Conservation (phyloP, 2,113 vertebrate genomes). For the Leucosticte australis region DNA sequence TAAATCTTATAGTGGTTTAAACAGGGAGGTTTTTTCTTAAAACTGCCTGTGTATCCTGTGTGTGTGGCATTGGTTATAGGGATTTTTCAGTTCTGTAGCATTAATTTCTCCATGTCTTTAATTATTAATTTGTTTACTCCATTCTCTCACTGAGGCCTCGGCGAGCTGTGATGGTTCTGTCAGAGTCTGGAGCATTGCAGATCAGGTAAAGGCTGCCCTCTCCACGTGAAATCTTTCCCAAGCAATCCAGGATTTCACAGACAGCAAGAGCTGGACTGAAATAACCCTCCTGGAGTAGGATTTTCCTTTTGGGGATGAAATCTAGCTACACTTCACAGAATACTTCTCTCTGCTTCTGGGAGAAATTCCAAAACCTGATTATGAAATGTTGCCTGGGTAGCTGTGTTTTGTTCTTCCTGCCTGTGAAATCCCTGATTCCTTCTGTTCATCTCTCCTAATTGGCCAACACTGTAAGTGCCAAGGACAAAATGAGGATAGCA, state of each 20-base stretch:
- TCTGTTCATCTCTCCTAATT: background rate
- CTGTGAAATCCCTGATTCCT: background rate
- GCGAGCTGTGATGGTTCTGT: conserved; percentile 94
- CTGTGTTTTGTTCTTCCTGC: background rate
- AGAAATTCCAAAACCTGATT: background rate
- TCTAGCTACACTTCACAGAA: background rate
- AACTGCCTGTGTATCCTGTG: background rate
- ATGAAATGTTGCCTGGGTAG: background rate
- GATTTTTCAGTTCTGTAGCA: background rate
- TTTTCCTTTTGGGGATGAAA: background rate
- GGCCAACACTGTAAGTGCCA: background rate
- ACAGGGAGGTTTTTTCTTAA: background rate
- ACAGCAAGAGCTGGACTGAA: background rate
- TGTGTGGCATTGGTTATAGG: background rate
- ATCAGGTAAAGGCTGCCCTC: conserved; percentile 80
- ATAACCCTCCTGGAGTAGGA: background rate
- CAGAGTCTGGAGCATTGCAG: conserved; percentile 87
- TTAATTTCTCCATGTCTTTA: background rate
- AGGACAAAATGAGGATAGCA: background rate
- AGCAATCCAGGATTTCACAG: background rate
- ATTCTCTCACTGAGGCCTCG: conserved; percentile 78
- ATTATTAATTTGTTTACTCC: background rate
- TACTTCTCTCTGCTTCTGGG: background rate
- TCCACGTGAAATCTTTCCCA: background rate
- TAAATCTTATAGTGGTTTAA: background rate